Base-by-base conservation (phyloP, 2,888 invertebrate genomes). In the Leptopilina syphax region DNA sequence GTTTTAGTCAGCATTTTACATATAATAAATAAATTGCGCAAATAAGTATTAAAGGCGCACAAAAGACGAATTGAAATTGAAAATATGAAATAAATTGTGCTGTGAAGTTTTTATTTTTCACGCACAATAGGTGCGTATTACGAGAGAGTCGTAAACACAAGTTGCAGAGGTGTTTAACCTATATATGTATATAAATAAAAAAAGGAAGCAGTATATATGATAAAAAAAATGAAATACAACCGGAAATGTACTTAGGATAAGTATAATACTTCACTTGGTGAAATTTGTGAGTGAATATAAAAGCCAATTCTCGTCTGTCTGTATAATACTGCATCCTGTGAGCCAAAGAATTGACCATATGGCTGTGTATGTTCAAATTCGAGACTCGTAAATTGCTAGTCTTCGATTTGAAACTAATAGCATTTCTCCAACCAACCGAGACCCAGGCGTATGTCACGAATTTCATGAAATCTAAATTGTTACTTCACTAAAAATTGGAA, bases 341-440 rank as follows among this genome's bases (percentile, higher is more conserved):
- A 8, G 44, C 73, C 73, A 73, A 73, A 73, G 73, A 73, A 73
- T 73, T 73, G 73, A 73, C 73, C 73, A 73, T 60, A 73, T 73
- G 73, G 57, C 41, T 57, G 34, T 47, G 47, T 34, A 44, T 27
- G 73, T 73, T 73, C 57, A 73, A 73, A 34, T 57, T 73, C 73
- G 54, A 73, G n/a, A 7, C 73, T 57, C 57, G 34, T 73, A 60
- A 73, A 73, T 73, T 73, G n/a, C 54, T 57, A 13, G 57, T 57
- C 73, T 73, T 73, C 73, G 73, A 73, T 73, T 73, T 73, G 57
- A 73, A 73, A 73, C 73, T 73, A 73, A 73, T 73, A 73, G 73
- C 73, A 6, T 57, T 73, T 73, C 73, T 73, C 57, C 73, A 73
- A 60, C 73, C 18, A 73, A 73, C 57, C 41, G 41, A 73, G n/a